These are phyloP conservation scores for Antedon mediterranea DNA, from an alignment of 53 echinoderm and acorn worm genomes.

Conservation along the genomic window DNA sequence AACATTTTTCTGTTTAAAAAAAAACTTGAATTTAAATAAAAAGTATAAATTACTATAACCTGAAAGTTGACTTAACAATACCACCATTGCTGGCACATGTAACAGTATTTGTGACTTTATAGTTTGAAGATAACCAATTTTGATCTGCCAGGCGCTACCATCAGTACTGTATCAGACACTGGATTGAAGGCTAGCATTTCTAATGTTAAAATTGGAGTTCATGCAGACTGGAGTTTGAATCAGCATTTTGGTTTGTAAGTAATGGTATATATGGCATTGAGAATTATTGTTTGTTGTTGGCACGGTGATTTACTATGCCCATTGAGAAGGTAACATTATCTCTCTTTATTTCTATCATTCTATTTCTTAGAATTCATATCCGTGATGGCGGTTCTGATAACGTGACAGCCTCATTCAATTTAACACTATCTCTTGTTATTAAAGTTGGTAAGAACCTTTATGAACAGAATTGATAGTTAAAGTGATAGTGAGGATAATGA, in stretches of 20 bases:
- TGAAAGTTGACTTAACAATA: no score
- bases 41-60: no score
- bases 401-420: slow-evolving; percentile 12
- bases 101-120: background rate
- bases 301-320: no score
- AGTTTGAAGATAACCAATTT: slow-evolving; percentile 52
- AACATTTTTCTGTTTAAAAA: no score
- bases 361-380: slow-evolving; percentile 16
- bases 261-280: background rate
- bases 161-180: slow-evolving; percentile 12
- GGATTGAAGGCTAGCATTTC: background rate
- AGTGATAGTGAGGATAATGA: no score
- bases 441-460: slow-evolving; percentile 22
- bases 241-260: slow-evolving; percentile 33
- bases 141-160: slow-evolving; percentile 31
- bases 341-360: no score
- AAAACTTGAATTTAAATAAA: no score
- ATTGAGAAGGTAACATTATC: no score
- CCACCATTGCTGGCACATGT: no score
- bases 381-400: slow-evolving; percentile 29
- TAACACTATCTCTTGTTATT: slow-evolving; percentile 12
- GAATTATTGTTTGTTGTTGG: background rate
- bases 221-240: slow-evolving; percentile 80
- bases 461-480: no score
- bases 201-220: slow-evolving; percentile 22